These are phyloP conservation scores for Salmo trutta DNA, from an alignment of 2,797 vertebrate genomes.

Conservation along the genomic window DNA sequence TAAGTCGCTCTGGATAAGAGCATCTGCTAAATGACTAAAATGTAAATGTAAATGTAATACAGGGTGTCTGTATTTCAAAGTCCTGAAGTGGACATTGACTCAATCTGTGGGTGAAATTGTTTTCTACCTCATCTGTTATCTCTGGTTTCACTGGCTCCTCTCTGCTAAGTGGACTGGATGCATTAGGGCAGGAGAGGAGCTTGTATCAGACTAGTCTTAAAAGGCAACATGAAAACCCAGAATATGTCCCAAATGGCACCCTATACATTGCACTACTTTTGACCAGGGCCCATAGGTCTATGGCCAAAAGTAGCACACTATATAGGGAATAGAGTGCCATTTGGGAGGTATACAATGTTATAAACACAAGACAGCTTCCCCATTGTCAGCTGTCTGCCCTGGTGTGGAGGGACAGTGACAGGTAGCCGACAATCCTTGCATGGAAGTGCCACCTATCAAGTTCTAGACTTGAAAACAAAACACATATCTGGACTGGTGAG, in stretches of 20 bases:
- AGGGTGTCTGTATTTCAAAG: constrained; percentile 45
- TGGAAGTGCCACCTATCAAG: constrained; percentile 37
- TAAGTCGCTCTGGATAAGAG: too few relatives aligned
- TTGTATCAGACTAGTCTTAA: constrained; percentile 67
- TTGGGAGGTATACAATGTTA: not conserved
- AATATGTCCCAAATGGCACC: not conserved
- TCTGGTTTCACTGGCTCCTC: constrained; percentile 70
- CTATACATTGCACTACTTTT: not conserved
- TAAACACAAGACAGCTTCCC: constrained; percentile 41
- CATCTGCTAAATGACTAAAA: too few relatives aligned
- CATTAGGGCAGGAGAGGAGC: constrained; percentile 64
- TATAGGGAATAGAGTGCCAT: not conserved
- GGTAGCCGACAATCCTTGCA: constrained; percentile 35
- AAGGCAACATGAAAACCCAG: constrained; percentile 39
- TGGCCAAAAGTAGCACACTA: not conserved
- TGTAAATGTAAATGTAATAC: constrained; percentile 1
- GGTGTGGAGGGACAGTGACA: constrained; percentile 52
- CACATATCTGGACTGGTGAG: constrained; percentile 41
- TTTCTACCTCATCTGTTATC: constrained; percentile 65
- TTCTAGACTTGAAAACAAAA: constrained; percentile 60
- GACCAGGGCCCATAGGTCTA: not conserved
- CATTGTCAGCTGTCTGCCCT: constrained; percentile 40
- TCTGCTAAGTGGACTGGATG: constrained; percentile 66
- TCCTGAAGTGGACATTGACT: constrained; percentile 59
- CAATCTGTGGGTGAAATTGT: constrained; percentile 69